Evolutionary conservation across 2,113 vertebrate genomes (phyloP), one percentile per base, ranked within the genome.

Genomic region (Gopherus evgoodei): DNA sequence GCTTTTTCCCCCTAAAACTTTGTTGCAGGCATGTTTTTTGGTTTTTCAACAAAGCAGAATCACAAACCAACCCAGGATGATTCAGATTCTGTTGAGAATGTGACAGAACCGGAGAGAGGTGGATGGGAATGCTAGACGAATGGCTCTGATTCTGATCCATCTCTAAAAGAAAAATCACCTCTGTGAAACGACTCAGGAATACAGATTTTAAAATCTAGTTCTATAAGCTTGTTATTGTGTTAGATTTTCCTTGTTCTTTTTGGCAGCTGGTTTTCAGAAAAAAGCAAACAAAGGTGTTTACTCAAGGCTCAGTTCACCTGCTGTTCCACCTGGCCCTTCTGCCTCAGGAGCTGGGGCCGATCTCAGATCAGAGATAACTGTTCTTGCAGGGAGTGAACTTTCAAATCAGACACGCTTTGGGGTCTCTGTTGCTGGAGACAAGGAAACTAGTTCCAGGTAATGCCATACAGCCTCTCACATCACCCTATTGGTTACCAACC

Each of bases 201-300:
- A n/a, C 65, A n/a, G 16, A 76, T 84, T 88, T 89, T 83, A 38
- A 91, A 93, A 89, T 75, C 83, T 2, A 72, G 72, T 92, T 89
- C 93, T 82, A 2, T 29, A n/a, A n/a, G 10, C 11, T 90, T 93
- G n/a, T 84, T 95, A 81, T 53, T 85, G 75, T 47, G 59, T 81
- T 54, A 93, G 83, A 65, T 57, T 88, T 95, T 93, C 59, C 91
- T 94, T 93, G 78, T 53, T 95, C 78, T 57, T 89, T 90, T 94
- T 83, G 82, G 75, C 90, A 97, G 92, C 96, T 95, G 96, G 83
- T 95, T 92, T 88, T 72, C 54, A 84, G 5, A 0, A 83, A 49
- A 94, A 92, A 83, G 81, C 94, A 97, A 97, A 96, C 97, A 97
- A 3, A 49, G 85, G 31, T 97, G 93, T 98, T 98, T 97, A 93